phyloP scores from a whole-genome alignment of 2,113 vertebrate species.

The Xenopus borealis region DNA sequence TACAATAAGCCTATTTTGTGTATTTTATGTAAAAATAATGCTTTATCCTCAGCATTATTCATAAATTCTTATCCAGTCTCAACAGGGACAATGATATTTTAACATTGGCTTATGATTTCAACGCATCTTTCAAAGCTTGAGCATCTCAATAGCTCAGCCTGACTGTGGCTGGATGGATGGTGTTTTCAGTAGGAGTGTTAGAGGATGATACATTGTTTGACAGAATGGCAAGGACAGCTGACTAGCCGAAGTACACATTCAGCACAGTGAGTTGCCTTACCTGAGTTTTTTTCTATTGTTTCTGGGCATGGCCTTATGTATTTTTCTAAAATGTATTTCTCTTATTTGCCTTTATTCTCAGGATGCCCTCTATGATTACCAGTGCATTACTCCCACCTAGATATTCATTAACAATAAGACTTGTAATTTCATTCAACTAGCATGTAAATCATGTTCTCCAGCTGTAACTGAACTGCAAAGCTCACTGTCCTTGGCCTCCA shows the following conservation, averaged over 20 bases:
- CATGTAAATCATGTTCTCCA: too few species aligned
- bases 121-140: conserved; percentile 13
- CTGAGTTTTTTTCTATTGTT: neutral
- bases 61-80: neutral
- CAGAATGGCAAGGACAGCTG: conserved; percentile 32
- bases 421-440: too few species aligned
- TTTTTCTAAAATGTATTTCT: neutral
- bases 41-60: neutral
- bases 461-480: too few species aligned
- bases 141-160: conserved; percentile 20
- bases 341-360: neutral
- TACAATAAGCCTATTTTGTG: too few species aligned
- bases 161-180: conserved; percentile 30
- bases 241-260: conserved; percentile 7
- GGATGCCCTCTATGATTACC: neutral
- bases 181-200: conserved; percentile 20
- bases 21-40: neutral
- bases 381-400: neutral
- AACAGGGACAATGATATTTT: conserved; percentile 13
- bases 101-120: conserved; percentile 24
- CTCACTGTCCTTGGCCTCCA: too few species aligned
- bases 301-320: neutral
- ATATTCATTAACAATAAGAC: neutral
- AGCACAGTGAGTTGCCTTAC: conserved; percentile 7
- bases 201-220: conserved; percentile 27